Conservation (phyloP, 2,797 vertebrate genomes). For the Chrysocyon brachyurus region DNA sequence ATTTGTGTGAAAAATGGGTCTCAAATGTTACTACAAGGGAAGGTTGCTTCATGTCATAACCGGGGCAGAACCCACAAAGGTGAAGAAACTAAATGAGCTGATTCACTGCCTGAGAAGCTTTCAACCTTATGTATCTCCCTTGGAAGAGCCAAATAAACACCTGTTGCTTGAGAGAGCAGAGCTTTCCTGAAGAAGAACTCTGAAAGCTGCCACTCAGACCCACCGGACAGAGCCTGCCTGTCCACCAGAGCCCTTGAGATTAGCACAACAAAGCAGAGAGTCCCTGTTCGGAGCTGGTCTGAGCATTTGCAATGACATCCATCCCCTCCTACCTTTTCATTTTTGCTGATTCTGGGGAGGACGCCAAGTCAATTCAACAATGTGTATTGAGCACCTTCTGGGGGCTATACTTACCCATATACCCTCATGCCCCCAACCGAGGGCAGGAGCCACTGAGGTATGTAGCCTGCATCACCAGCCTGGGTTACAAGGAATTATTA, state of each 20-base stretch:
- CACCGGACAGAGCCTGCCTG: background rate
- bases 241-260: background rate
- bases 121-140: background rate
- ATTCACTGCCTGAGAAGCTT: background rate
- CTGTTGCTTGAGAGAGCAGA: background rate
- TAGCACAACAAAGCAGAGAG: background rate
- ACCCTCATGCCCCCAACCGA: background rate
- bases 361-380: background rate
- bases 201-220: background rate
- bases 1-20: background rate
- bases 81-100: background rate
- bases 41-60: background rate
- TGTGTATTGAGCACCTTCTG: background rate
- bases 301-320: accelerated
- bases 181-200: background rate
- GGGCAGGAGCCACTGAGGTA: background rate
- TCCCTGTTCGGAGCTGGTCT: background rate
- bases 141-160: background rate
- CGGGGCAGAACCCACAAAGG: background rate
- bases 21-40: background rate
- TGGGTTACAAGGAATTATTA: background rate
- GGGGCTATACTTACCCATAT: background rate
- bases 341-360: background rate
- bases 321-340: background rate
- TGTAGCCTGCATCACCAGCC: background rate